Evolutionary conservation across 2,888 invertebrate species (phyloP).

Genomic region (Oxytorus armatus): DNA sequence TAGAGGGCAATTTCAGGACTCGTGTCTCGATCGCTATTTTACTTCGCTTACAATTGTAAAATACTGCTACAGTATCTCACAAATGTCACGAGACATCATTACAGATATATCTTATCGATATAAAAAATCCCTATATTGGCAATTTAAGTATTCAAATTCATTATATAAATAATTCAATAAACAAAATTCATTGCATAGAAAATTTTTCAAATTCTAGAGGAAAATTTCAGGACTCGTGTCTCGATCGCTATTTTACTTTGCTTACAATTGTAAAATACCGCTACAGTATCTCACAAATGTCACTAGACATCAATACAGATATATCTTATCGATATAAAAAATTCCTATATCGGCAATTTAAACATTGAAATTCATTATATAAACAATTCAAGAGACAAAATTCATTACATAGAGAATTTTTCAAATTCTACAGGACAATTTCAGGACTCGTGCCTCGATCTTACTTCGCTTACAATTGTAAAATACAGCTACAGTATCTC

Average conservation of each 20-base stretch:
- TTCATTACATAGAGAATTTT: not conserved
- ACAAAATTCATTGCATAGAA: not conserved
- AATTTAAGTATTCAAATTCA: not conserved
- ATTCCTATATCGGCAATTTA: not conserved
- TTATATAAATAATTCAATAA: not conserved
- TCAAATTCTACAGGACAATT: too few species aligned
- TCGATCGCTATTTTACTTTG: not conserved
- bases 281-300: not conserved
- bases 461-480: not conserved
- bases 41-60: too few species aligned
- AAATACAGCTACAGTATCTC: too few species aligned
- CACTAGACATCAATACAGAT: not conserved
- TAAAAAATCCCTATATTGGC: not conserved
- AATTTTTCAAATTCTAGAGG: too few species aligned
- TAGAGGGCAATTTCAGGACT: not conserved
- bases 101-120: not conserved
- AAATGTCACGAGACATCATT: not conserved
- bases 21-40: not conserved
- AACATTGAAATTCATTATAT: not conserved
- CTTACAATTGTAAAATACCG: too few species aligned
- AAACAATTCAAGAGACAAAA: not conserved
- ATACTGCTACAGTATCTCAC: too few species aligned
- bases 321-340: not conserved
- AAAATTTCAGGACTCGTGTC: not conserved
- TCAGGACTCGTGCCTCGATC: not conserved